phyloP scores from a whole-genome alignment of 2,888 invertebrate species.

The Prenolepis imparis region DNA sequence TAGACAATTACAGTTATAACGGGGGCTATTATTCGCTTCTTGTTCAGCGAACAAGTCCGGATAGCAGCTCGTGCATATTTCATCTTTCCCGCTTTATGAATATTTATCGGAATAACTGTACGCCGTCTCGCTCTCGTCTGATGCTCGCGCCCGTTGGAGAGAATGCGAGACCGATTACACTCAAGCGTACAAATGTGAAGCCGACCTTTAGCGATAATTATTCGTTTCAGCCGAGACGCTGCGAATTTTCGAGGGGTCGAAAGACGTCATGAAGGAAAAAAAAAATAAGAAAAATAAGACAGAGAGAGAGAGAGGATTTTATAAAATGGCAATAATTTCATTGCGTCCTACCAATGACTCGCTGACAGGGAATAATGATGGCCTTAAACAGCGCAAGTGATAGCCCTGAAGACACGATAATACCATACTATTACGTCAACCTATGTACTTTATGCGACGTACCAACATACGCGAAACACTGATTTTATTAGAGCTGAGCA shows the following conservation, averaged over 20 bases:
- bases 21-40: conserved; percentile 49
- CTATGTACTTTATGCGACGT: conserved; percentile 71
- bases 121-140: conserved; percentile 29
- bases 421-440: conserved; percentile 74
- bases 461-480: conserved; percentile 49
- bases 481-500: conserved; percentile 68
- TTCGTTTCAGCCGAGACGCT: conserved; percentile 34
- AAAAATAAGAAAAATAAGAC: conserved; percentile 39
- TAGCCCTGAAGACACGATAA: conserved; percentile 72
- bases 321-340: conserved; percentile 71
- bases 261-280: conserved; percentile 7
- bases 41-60: conserved; percentile 11
- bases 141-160: conserved; percentile 27
- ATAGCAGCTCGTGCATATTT: conserved; percentile 24
- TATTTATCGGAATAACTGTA: conserved; percentile 52
- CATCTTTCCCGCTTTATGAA: conserved; percentile 43
- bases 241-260: conserved; percentile 15
- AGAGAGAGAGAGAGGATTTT: conserved; percentile 57
- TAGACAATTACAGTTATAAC: conserved; percentile 57
- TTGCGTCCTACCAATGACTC: conserved; percentile 64
- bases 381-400: conserved; percentile 75
- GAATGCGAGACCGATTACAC: conserved; percentile 29
- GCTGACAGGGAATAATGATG: conserved; percentile 73
- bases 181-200: conserved; percentile 20
- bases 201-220: conserved; percentile 43